Evolutionary conservation across 2,888 invertebrate species (phyloP).

Genomic region (Agrotis puta): DNA sequence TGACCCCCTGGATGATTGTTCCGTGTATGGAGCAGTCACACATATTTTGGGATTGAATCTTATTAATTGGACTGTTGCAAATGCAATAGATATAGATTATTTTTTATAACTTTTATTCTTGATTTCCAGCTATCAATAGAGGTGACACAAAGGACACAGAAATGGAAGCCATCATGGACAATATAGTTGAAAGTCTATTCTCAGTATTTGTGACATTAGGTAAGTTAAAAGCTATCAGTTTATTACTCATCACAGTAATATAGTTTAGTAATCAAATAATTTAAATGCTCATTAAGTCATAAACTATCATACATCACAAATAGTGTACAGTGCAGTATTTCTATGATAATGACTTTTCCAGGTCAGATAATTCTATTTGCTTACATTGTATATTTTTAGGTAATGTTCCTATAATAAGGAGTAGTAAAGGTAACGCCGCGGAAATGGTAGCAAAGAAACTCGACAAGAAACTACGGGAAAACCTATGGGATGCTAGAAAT

Average conservation of each 20-base stretch:
- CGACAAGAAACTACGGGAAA: conserved; percentile 99
- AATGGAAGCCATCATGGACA: conserved; percentile 98
- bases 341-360: not conserved
- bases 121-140: conserved; percentile 96
- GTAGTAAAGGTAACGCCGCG: conserved; percentile 98
- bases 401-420: conserved; percentile 96
- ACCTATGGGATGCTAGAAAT: conserved; percentile 98
- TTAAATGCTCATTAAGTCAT: not conserved
- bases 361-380: not conserved
- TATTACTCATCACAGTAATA: conserved; percentile 11
- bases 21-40: too few species aligned
- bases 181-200: conserved; percentile 98
- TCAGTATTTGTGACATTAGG: conserved; percentile 99
- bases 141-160: conserved; percentile 98
- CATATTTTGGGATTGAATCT: too few species aligned
- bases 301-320: not conserved
- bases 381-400: conserved; percentile 83
- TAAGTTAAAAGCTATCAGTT: conserved; percentile 74
- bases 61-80: too few species aligned
- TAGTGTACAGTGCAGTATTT: not conserved
- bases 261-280: not conserved
- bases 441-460: conserved; percentile 99
- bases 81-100: too few species aligned
- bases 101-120: not conserved
- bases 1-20: too few species aligned